Conservation (phyloP, 2,888 invertebrate genomes). For the Ochlodes sylvanus region DNA sequence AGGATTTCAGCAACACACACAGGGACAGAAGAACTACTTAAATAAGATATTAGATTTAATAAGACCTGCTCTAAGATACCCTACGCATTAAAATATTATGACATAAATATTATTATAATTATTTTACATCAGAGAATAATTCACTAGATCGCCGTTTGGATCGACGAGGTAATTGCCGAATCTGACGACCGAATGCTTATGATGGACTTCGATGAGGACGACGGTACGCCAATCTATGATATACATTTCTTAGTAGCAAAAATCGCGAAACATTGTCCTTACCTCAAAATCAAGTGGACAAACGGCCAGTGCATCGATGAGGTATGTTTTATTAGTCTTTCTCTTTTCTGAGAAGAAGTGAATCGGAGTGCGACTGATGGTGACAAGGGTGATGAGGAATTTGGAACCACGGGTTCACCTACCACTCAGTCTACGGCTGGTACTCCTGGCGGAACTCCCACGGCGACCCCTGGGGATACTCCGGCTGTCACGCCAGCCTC, state of each 20-base stretch:
- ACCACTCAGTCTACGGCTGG: constrained; percentile 38
- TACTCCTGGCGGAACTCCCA: constrained; percentile 36
- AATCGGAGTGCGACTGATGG: constrained; percentile 54
- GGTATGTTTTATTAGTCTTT: constrained; percentile 47
- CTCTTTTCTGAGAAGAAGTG: constrained; percentile 64
- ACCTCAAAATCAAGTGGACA: constrained; percentile 26
- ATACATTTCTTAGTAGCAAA: constrained; percentile 16
- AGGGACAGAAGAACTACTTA: no score
- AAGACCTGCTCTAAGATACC: no score
- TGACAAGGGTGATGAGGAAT: constrained; percentile 13
- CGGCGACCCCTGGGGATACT: constrained; percentile 34
- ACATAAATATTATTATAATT: no score
- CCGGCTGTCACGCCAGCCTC: constrained; percentile 35
- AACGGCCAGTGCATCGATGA: constrained; percentile 34
- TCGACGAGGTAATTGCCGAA: constrained; percentile 74
- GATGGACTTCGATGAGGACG: constrained; percentile 81
- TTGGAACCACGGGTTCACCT: constrained; percentile 25
- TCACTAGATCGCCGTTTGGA: constrained; percentile 73
- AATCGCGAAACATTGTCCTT: constrained; percentile 14
- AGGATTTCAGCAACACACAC: no score
- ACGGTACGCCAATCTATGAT: constrained; percentile 55
- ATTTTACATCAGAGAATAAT: not conserved
- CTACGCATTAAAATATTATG: no score
- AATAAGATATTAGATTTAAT: no score
- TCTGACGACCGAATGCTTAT: constrained; percentile 79